A percentile compares a stretch with the other conserved stretches of the same genome.
These are phyloP conservation scores for Elmis aenea DNA, from an alignment of 2,888 invertebrate genomes.

Conservation along the genomic window DNA sequence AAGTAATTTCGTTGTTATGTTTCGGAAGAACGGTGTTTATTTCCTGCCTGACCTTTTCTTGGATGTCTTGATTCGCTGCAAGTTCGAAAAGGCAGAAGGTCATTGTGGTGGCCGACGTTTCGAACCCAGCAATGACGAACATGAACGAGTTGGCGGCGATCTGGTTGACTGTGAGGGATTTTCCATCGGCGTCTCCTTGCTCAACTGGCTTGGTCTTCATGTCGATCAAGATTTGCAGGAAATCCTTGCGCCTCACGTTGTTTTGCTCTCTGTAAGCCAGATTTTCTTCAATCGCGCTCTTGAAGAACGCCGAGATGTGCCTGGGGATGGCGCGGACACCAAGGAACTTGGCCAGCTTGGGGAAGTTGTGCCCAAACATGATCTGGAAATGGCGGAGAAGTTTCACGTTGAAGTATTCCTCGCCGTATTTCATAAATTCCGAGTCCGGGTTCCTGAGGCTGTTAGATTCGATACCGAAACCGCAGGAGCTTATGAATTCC, in stretches of 20 bases:
- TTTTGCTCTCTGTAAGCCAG: conserved; percentile 30
- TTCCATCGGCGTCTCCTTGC: neutral
- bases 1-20: conserved; percentile 36
- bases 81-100: conserved; percentile 39
- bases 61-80: conserved; percentile 39
- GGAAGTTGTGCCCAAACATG: conserved; percentile 19
- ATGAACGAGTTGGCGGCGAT: conserved; percentile 36
- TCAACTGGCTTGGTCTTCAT: conserved; percentile 1
- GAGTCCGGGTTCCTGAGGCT: conserved; percentile 28
- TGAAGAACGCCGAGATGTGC: conserved; percentile 32
- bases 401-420: conserved; percentile 6
- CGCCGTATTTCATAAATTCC: conserved; percentile 30
- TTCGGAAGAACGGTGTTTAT: no score
- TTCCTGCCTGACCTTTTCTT: conserved; percentile 42
- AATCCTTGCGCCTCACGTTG: conserved; percentile 27
- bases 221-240: conserved; percentile 19
- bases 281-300: conserved; percentile 28
- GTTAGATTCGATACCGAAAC: conserved; percentile 5
- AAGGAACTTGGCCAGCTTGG: conserved; percentile 18
- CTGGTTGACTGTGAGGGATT: neutral
- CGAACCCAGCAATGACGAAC: conserved; percentile 46
- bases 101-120: conserved; percentile 43
- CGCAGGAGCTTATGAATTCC: conserved; percentile 12
- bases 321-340: conserved; percentile 18
- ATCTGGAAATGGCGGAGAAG: no score